phyloP scores from a whole-genome alignment of 2,113 vertebrate genomes.

The Turdus rufiventris region DNA sequence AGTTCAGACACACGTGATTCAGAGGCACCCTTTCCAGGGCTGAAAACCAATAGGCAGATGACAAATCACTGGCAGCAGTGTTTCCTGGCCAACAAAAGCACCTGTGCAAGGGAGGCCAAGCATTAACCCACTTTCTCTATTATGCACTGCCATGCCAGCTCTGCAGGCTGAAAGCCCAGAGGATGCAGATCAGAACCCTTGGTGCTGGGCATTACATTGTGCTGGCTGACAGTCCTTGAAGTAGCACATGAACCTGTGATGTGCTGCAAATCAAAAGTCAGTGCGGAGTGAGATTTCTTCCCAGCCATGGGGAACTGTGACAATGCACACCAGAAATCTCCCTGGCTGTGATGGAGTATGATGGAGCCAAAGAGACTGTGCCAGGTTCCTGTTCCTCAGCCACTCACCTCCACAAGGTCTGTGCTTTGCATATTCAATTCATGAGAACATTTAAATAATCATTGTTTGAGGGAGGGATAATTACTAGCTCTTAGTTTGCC shows the following conservation, averaged over 20 bases:
- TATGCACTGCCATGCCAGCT: fast-evolving
- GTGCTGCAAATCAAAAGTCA: fast-evolving
- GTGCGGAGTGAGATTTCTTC: not conserved
- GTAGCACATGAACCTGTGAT: fast-evolving
- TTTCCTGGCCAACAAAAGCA: not conserved
- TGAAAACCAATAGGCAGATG: fast-evolving
- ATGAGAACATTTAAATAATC: not conserved
- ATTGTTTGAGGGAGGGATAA: not conserved
- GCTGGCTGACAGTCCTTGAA: not conserved
- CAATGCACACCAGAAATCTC: fast-evolving
- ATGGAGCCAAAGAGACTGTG: fast-evolving
- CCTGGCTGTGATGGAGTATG: fast-evolving
- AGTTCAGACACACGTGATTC: not conserved
- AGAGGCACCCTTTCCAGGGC: fast-evolving
- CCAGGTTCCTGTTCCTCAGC: not conserved
- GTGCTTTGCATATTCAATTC: not conserved
- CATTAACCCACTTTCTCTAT: not conserved
- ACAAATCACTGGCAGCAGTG: not conserved
- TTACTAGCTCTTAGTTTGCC: slow-evolving; percentile 1
- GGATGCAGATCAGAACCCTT: fast-evolving
- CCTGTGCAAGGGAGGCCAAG: fast-evolving
- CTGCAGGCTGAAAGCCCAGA: not conserved
- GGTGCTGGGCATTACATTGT: fast-evolving
- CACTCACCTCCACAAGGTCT: fast-evolving
- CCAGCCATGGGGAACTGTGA: fast-evolving